A percentile compares a stretch with the other conserved stretches of the same genome.
Evolutionary conservation across 2,888 invertebrate species (phyloP).

Genomic region (Cheilosia soror): DNA sequence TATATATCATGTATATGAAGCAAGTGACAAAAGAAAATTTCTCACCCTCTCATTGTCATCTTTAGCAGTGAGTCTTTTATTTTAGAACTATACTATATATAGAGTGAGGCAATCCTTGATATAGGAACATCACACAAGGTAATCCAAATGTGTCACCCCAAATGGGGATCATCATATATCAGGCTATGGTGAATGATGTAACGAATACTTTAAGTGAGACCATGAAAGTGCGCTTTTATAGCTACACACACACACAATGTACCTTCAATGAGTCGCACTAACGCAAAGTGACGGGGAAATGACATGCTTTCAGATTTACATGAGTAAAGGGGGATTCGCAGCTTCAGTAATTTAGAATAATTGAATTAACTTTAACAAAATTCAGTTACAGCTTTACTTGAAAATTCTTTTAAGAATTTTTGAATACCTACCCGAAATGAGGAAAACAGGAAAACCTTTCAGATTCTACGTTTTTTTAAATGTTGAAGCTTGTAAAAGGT

Average conservation of each 20-base stretch:
- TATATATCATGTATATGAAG: conserved; percentile 29
- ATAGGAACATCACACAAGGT: conserved; percentile 27
- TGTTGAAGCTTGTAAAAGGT: no score
- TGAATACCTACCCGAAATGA: no score
- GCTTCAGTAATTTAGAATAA: conserved; percentile 10
- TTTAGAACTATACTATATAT: conserved; percentile 34
- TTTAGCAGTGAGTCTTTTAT: conserved; percentile 41
- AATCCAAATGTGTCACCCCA: conserved; percentile 59
- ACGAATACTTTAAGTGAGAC: conserved; percentile 24
- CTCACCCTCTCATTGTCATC: conserved; percentile 47
- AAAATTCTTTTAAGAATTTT: neutral
- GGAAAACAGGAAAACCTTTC: no score
- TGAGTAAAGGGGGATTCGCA: neutral
- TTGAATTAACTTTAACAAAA: conserved; percentile 31
- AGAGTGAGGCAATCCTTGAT: neutral
- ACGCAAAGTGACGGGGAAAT: conserved; percentile 14
- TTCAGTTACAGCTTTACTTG: neutral
- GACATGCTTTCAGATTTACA: conserved; percentile 6
- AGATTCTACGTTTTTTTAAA: no score
- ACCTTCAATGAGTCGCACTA: conserved; percentile 14
- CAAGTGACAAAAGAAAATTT: conserved; percentile 69
- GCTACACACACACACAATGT: neutral
- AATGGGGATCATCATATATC: conserved; percentile 66
- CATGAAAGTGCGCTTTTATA: conserved; percentile 1
- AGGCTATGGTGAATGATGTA: conserved; percentile 31